These are phyloP conservation scores for Hemistola chrysoprasaria DNA, from an alignment of 2,888 invertebrate genomes.

Conservation along the genomic window DNA sequence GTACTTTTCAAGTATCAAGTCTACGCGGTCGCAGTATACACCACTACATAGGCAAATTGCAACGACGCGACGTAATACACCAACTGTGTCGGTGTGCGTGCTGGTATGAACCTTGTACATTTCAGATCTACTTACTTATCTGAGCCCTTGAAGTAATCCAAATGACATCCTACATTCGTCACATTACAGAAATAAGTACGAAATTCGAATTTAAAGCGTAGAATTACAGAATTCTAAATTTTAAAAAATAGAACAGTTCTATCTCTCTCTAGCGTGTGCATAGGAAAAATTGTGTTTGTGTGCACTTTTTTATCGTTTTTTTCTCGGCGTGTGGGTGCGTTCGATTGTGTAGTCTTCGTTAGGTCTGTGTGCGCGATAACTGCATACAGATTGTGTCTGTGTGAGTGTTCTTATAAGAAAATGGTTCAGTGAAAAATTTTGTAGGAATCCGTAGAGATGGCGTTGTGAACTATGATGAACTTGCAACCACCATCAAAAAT, in stretches of 20 bases:
- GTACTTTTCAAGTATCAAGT: conserved; percentile 44
- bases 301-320: conserved; percentile 79
- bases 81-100: conserved; percentile 53
- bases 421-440: conserved; percentile 79
- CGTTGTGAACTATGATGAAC: conserved; percentile 61
- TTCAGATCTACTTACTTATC: conserved; percentile 70
- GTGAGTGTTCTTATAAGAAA: conserved; percentile 78
- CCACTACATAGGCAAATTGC: conserved; percentile 64
- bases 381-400: conserved; percentile 44
- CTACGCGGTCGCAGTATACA: conserved; percentile 44
- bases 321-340: conserved; percentile 77
- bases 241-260: conserved; percentile 42
- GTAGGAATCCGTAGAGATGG: conserved; percentile 75
- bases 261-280: conserved; percentile 43
- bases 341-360: conserved; percentile 63
- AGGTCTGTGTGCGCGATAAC: conserved; percentile 41
- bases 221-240: conserved; percentile 29
- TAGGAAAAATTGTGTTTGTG: conserved; percentile 53
- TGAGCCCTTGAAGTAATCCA: conserved; percentile 54
- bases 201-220: conserved; percentile 22
- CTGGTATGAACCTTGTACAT: conserved; percentile 72
- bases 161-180: conserved; percentile 45
- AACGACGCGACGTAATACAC: conserved; percentile 58
- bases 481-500: conserved; percentile 63
- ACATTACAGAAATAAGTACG: conserved; percentile 25